Evolutionary conservation across 2,888 invertebrate species (phyloP), one percentile per base, ranked within the genome.

Genomic region (Orthosia gracilis): DNA sequence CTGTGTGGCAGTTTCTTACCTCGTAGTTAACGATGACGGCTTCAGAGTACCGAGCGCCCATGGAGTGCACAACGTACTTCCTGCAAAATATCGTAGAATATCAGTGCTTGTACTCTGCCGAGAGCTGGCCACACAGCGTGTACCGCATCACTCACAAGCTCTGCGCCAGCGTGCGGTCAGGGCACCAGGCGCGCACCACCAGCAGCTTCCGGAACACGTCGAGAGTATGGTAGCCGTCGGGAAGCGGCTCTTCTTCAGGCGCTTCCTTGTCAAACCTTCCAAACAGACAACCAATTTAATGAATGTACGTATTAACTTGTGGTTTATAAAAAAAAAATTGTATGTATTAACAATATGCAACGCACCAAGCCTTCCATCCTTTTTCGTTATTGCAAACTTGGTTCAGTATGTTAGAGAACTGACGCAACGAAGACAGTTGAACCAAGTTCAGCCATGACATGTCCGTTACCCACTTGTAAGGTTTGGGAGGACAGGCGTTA

Each of bases 401-500:
- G 52, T 95, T 96, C 0, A 98, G 89, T 81, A 98, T 97, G 79
- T 97, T 97, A 1, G 97, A 97, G 85, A 97, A 98, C 80, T 97
- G 97, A 47, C 97, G 92, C 59, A 98, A 90, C 47, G 94, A 94
- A 0, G 98, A 97, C 11, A 99, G 92, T 85, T 98, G 98, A 0
- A 98, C 98, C 77, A 99, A 94, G 94, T 99, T 99, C 49, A 99
- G 92, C 99, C 99, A 99, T 0, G 98, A 98, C 92, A 98, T 97
- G 88, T 99, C 99, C 1, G 98, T 98, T 40, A 99, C 97, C 99
- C 99, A 99, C 89, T 97, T 98, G 85, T 97, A 97, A 0, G 98
- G 97, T 91, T 99, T 99, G 0, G 98, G 97, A 0, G 98, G 97
- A 78, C 98, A 98, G 7, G 98, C 97, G 82, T 98, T 98, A 23